Percentiles rank a stretch among this genome's conserved stretches.
These are phyloP conservation scores for Micromys minutus DNA, from an alignment of 2,113 vertebrate species.

Conservation along the genomic window DNA sequence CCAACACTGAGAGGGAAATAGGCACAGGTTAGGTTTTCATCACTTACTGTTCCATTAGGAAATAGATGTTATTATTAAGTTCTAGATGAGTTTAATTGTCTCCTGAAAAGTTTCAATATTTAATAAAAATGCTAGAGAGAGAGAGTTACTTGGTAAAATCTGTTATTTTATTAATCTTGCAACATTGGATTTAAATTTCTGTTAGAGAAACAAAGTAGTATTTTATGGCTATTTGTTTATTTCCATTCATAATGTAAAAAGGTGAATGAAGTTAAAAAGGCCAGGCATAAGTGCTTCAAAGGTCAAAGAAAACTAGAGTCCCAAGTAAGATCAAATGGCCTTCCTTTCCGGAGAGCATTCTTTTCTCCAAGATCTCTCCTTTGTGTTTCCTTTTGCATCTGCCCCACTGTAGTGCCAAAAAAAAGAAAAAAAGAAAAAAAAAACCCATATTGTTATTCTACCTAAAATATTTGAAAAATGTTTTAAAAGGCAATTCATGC, in stretches of 20 bases:
- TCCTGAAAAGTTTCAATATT: background rate
- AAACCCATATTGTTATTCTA: no score
- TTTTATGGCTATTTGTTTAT: conserved; percentile 33
- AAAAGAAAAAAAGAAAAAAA: no score
- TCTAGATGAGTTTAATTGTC: background rate
- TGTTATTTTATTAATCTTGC: background rate
- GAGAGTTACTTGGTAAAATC: background rate
- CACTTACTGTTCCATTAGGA: background rate
- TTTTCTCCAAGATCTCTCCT: background rate
- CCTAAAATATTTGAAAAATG: no score
- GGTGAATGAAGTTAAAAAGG: background rate
- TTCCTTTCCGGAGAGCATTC: background rate
- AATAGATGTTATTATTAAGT: background rate
- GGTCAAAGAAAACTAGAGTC: conserved; percentile 35
- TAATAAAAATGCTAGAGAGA: background rate
- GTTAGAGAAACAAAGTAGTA: background rate
- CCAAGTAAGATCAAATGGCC: background rate
- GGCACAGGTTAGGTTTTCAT: background rate
- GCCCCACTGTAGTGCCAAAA: background rate
- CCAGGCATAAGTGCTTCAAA: conserved; percentile 39
- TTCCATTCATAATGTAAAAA: conserved; percentile 61
- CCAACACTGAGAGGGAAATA: background rate
- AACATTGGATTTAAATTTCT: background rate
- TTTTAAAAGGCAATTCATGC: background rate
- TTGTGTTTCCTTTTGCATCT: background rate